A percentile compares a stretch with the other conserved stretches of the same genome.
These are phyloP conservation scores for Aphis gossypii DNA, from an alignment of 1,140 invertebrate genomes.

Conservation along the genomic window DNA sequence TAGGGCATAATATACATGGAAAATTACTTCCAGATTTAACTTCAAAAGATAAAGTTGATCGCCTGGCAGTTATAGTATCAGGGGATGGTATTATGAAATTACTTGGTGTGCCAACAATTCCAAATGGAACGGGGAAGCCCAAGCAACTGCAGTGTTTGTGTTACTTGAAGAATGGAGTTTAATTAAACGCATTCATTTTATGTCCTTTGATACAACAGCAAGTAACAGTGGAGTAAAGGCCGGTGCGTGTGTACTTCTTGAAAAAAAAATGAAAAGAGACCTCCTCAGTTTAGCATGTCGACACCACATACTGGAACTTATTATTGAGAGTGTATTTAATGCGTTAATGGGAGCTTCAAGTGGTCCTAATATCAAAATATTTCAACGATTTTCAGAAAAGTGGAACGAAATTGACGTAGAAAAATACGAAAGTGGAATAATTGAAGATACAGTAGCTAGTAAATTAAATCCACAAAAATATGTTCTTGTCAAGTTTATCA, in stretches of 20 bases:
- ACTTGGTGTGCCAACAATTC: slow-evolving; percentile 34
- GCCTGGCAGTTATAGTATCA: slow-evolving; percentile 46
- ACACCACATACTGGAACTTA: slow-evolving; percentile 59
- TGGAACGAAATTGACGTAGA: slow-evolving; percentile 54
- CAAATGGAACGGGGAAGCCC: no score
- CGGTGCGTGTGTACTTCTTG: no score
- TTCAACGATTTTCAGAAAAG: slow-evolving; percentile 59
- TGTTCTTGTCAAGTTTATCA: neutral
- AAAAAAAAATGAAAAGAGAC: slow-evolving; percentile 45
- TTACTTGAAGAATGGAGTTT: no score
- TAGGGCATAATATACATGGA: slow-evolving; percentile 53
- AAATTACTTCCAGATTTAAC: slow-evolving; percentile 60
- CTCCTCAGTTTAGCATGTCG: slow-evolving; percentile 58
- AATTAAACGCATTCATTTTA: no score
- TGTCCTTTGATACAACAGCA: no score
- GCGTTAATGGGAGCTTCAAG: slow-evolving; percentile 47
- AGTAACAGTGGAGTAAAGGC: no score
- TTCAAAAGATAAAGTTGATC: slow-evolving; percentile 54
- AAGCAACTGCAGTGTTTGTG: no score
- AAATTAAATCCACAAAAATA: neutral
- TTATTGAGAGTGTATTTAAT: slow-evolving; percentile 55
- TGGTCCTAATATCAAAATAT: slow-evolving; percentile 54
- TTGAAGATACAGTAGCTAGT: neutral
- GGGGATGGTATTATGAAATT: slow-evolving; percentile 29
- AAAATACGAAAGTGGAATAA: slow-evolving; percentile 48